Conservation (phyloP, 2,797 vertebrate species). For the Bradypodion pumilum region DNA sequence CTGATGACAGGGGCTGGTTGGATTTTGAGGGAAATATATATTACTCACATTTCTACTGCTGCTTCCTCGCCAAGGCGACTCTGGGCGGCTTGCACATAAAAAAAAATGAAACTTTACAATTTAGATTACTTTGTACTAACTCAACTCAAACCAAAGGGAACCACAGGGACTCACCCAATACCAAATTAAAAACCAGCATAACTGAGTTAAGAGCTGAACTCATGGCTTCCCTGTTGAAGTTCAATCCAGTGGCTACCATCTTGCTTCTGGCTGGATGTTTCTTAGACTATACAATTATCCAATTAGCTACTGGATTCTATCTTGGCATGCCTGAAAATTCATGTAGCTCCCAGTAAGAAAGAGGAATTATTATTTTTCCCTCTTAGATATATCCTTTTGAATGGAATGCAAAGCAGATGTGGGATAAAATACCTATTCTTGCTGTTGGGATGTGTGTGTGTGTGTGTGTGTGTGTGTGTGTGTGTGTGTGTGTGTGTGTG, state of each 20-base stretch:
- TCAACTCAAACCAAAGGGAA: neutral
- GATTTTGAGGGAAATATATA: no score
- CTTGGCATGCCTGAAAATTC: neutral
- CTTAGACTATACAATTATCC: neutral
- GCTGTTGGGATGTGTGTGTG: neutral
- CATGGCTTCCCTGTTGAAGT: neutral
- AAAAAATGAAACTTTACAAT: no score
- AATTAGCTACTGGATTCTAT: neutral
- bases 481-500: neutral
- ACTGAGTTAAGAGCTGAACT: neutral
- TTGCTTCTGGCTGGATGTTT: neutral
- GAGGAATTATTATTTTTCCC: accelerated
- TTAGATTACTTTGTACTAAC: neutral
- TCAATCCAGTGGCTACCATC: neutral
- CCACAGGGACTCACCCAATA: no score
- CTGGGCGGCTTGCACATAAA: no score
- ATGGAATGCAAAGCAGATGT: neutral
- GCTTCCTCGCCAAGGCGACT: no score
- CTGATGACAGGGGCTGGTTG: neutral
- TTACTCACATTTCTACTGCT: no score
- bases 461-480: neutral
- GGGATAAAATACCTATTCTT: neutral
- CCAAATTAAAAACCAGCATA: neutral
- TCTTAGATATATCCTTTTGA: accelerated
- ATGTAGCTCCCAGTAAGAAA: neutral